Percentiles rank a stretch among this genome's conserved stretches.
Conservation (phyloP, 2,888 invertebrate genomes). For the Ophion ventricosus region DNA sequence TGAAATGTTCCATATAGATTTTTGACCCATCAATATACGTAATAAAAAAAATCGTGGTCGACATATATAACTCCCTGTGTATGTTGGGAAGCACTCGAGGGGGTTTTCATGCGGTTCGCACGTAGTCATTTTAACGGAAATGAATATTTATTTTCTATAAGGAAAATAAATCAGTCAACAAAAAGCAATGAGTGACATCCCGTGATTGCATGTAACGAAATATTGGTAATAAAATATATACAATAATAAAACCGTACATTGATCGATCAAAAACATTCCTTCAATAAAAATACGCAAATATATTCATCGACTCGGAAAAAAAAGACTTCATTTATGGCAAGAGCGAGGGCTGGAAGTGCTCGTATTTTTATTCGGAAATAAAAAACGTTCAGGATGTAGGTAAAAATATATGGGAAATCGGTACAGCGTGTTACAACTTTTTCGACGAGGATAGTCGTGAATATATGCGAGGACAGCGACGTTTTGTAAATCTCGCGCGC, state of each 20-base stretch:
- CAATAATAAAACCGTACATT: not conserved
- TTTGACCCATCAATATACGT: not conserved
- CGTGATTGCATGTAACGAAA: too few relatives aligned
- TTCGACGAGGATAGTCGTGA: conserved; percentile 3
- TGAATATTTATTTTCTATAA: not conserved
- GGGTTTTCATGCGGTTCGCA: too few relatives aligned
- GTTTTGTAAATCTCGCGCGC: conserved; percentile 65
- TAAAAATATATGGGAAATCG: conserved; percentile 41
- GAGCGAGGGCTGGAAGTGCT: not conserved
- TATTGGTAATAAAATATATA: not conserved
- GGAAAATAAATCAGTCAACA: too few relatives aligned
- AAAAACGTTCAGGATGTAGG: not conserved
- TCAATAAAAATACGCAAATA: not conserved
- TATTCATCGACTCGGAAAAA: not conserved
- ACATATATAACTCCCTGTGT: too few relatives aligned
- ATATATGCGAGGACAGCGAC: not conserved
- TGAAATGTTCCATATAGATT: not conserved
- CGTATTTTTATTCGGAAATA: conserved; percentile 2
- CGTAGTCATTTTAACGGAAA: not conserved
- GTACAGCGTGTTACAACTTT: conserved; percentile 26
- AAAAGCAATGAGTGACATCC: too few relatives aligned
- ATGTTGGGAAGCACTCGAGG: too few relatives aligned
- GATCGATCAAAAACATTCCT: not conserved
- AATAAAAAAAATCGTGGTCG: too few relatives aligned
- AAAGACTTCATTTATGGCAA: not conserved